phyloP scores from a whole-genome alignment of 2,113 vertebrate genomes.

The Coracopsis vasa region DNA sequence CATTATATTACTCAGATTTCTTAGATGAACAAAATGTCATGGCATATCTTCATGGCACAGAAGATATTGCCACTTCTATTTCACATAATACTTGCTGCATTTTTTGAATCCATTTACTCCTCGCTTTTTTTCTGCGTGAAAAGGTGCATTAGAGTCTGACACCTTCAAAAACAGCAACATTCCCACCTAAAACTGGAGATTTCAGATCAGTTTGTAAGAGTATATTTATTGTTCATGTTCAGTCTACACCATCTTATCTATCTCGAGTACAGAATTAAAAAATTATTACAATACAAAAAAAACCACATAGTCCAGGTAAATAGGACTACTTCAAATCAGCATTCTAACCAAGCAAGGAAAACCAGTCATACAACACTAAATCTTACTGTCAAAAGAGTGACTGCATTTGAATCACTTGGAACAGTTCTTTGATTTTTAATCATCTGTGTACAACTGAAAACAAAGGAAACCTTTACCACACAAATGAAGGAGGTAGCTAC shows the following conservation, averaged over 20 bases:
- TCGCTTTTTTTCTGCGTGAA: not conserved
- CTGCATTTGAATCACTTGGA: not conserved
- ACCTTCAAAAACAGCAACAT: not conserved
- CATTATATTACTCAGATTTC: not conserved
- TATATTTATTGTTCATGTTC: not conserved
- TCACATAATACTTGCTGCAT: not conserved
- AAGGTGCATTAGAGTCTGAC: not conserved
- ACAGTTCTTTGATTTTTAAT: not conserved
- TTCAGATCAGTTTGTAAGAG: not conserved
- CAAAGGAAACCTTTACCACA: not conserved
- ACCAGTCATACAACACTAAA: not conserved
- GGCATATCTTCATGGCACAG: not conserved
- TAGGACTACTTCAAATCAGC: not conserved
- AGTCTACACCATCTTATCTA: not conserved
- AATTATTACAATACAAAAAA: not conserved
- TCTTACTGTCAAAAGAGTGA: not conserved
- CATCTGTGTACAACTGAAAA: not conserved
- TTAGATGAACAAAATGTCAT: not conserved
- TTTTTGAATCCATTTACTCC: not conserved
- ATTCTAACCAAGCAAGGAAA: not conserved
- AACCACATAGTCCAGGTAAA: accelerated
- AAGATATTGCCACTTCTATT: not conserved
- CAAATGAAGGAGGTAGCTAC: not conserved
- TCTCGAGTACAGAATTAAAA: not conserved
- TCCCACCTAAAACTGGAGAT: not conserved